Percentiles rank a stretch among this genome's conserved stretches.
Evolutionary conservation across 2,113 vertebrate genomes (phyloP).

Genomic region (Panurus biarmicus): DNA sequence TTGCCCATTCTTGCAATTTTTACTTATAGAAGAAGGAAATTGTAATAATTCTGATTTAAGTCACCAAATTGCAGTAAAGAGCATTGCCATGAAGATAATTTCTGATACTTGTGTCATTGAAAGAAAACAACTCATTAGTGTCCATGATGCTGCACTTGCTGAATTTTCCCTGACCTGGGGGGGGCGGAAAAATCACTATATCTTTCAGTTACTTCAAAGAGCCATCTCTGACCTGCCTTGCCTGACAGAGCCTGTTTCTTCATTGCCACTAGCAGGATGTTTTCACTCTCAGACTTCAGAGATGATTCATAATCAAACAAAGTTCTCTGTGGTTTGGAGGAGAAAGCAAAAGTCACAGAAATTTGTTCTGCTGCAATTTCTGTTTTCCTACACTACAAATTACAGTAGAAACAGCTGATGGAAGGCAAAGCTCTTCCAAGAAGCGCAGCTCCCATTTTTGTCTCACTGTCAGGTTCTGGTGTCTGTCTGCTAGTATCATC

Average conservation of each 20-base stretch:
- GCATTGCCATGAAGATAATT: background rate
- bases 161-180: background rate
- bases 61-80: background rate
- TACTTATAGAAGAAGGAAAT: background rate
- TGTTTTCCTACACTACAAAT: background rate
- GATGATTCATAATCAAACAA: background rate
- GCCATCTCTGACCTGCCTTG: background rate
- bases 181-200: background rate
- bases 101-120: background rate
- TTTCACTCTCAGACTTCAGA: background rate
- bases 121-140: background rate
- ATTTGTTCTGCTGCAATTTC: background rate
- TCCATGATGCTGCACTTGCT: background rate
- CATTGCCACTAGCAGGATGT: background rate
- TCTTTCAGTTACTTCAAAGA: slow-evolving; percentile 4
- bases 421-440: background rate
- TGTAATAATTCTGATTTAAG: background rate
- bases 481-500: background rate
- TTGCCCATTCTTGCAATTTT: background rate
- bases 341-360: background rate
- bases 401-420: background rate
- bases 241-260: background rate
- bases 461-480: background rate
- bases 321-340: background rate
- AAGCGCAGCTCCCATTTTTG: background rate